Conservation (phyloP, 53 echinoderm and acorn worm genomes). For the Antedon mediterranea region DNA sequence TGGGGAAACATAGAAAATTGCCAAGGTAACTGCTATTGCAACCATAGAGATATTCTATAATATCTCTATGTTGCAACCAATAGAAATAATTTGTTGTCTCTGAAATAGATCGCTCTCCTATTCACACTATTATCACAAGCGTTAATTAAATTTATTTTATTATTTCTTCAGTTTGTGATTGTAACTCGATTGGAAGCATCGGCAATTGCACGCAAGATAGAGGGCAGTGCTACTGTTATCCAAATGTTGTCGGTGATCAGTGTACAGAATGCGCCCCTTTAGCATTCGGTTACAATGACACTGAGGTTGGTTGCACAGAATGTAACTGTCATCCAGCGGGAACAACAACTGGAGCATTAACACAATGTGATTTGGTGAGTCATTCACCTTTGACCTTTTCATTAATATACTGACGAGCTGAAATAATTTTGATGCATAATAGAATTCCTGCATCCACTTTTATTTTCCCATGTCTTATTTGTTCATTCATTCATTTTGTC, state of each 20-base stretch:
- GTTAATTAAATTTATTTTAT: not conserved
- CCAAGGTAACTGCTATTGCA: slow-evolving; percentile 32
- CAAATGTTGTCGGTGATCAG: slow-evolving; percentile 58
- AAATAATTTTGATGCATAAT: no score
- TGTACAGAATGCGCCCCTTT: slow-evolving; percentile 57
- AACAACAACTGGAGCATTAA: slow-evolving; percentile 24
- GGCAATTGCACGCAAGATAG: slow-evolving; percentile 73
- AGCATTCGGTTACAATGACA: slow-evolving; percentile 55
- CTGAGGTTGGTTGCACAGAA: slow-evolving; percentile 44
- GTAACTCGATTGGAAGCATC: slow-evolving; percentile 50
- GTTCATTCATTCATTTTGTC: no score
- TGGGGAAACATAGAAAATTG: slow-evolving; percentile 81
- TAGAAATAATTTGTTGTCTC: no score
- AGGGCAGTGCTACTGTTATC: slow-evolving; percentile 65
- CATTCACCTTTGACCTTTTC: no score
- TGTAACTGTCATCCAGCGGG: slow-evolving; percentile 85
- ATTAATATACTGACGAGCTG: no score
- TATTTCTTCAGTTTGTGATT: slow-evolving; percentile 45
- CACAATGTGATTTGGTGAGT: slow-evolving; percentile 73
- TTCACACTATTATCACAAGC: not conserved
- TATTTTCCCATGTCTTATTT: no score
- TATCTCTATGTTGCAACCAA: no score
- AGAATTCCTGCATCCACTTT: no score
- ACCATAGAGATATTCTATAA: no score
- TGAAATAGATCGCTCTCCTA: no score